These are phyloP conservation scores for Cerceris rybyensis DNA, from an alignment of 2,888 invertebrate genomes.

Conservation along the genomic window DNA sequence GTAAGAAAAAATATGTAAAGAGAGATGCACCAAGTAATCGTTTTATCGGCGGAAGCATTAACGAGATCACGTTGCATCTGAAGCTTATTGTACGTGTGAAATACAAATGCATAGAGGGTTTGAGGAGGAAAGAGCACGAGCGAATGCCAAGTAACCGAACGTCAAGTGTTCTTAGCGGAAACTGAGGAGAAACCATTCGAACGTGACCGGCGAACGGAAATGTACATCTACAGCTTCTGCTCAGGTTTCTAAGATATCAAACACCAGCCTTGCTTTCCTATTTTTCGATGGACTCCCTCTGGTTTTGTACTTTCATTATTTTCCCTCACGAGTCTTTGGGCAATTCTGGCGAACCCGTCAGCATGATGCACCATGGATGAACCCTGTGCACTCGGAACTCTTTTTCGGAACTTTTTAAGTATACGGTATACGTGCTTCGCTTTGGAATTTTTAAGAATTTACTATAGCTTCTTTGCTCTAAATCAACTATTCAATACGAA, in stretches of 20 bases:
- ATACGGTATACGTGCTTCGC: too few species aligned
- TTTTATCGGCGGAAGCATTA: neutral
- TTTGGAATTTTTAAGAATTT: too few species aligned
- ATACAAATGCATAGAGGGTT: conserved; percentile 24
- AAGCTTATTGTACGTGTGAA: conserved; percentile 11
- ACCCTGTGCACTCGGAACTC: too few species aligned
- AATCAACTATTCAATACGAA: too few species aligned
- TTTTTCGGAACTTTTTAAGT: too few species aligned
- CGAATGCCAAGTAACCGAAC: conserved; percentile 34
- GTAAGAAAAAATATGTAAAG: neutral
- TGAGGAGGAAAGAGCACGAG: conserved; percentile 24
- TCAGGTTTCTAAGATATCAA: neutral
- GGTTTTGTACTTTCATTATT: too few species aligned
- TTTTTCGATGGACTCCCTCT: too few species aligned
- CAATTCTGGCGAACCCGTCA: too few species aligned
- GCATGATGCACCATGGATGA: too few species aligned
- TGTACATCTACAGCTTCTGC: conserved; percentile 3
- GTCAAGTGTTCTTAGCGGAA: conserved; percentile 39
- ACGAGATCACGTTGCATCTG: conserved; percentile 23
- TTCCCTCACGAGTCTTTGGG: too few species aligned
- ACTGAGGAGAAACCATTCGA: conserved; percentile 43
- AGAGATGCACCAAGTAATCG: neutral
- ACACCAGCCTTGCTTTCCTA: too few species aligned
- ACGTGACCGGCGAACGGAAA: conserved; percentile 55
- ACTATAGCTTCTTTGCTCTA: too few species aligned